Evolutionary conservation across 2,113 vertebrate genomes (phyloP).

Genomic region (Sitta europaea): DNA sequence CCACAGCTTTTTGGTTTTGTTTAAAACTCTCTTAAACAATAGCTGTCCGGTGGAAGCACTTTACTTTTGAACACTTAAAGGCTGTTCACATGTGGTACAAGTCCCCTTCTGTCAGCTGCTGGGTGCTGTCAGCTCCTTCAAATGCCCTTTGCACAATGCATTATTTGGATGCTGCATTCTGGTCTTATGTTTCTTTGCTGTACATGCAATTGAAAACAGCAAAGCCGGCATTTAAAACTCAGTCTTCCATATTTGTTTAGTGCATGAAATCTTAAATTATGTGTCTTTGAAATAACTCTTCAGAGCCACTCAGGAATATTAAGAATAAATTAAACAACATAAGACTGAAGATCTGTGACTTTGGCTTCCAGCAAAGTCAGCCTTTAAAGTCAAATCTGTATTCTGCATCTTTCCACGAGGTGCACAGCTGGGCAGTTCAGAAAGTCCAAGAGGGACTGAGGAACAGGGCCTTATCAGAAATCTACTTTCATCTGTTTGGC

Average conservation of each 20-base stretch:
- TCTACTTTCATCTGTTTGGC: slow-evolving; percentile 1
- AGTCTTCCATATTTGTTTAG: slow-evolving; percentile 24
- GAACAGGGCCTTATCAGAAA: neutral
- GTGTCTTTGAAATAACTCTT: slow-evolving; percentile 57
- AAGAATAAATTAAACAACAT: slow-evolving; percentile 42
- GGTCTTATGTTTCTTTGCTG: neutral
- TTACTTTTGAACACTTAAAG: neutral
- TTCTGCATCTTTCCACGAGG: slow-evolving; percentile 26
- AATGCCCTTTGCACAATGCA: neutral
- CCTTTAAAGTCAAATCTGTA: slow-evolving; percentile 46
- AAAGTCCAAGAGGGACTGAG: neutral
- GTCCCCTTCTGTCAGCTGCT: neutral
- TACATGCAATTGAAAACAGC: neutral
- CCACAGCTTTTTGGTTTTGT: neutral
- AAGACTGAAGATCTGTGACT: slow-evolving; percentile 31
- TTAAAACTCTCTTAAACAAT: neutral
- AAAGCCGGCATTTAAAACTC: slow-evolving; percentile 8
- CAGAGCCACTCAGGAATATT: slow-evolving; percentile 47
- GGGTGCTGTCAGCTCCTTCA: neutral
- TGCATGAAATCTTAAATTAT: slow-evolving; percentile 35
- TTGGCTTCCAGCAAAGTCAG: slow-evolving; percentile 43
- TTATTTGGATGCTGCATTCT: neutral
- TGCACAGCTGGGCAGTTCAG: slow-evolving; percentile 9
- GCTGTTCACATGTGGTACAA: neutral
- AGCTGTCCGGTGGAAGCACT: neutral